phyloP scores from a whole-genome alignment of 2,888 invertebrate species.

The Amiota minor region DNA sequence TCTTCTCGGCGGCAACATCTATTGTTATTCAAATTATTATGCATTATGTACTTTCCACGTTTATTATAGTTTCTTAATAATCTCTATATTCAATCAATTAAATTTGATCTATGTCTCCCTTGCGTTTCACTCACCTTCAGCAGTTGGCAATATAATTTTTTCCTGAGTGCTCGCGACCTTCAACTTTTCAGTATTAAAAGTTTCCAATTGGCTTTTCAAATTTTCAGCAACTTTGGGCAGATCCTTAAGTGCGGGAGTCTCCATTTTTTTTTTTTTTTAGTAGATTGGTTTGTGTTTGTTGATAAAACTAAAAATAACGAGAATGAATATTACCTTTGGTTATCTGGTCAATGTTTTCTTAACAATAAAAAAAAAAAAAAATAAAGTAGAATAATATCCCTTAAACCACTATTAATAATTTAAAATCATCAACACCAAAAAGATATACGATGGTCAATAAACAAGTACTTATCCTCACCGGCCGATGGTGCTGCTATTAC shows the following conservation, averaged over 20 bases:
- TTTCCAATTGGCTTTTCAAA: constrained; percentile 92
- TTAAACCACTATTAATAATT: too few relatives aligned
- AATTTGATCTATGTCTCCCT: background rate
- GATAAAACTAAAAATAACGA: too few relatives aligned
- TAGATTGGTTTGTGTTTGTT: background rate
- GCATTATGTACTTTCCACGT: too few relatives aligned
- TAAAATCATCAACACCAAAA: too few relatives aligned
- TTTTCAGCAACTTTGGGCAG: constrained; percentile 91
- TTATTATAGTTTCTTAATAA: constrained; percentile 31
- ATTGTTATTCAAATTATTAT: background rate
- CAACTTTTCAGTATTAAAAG: constrained; percentile 90
- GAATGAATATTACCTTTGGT: too few relatives aligned
- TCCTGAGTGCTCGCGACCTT: constrained; percentile 92
- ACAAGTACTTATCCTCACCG: too few relatives aligned
- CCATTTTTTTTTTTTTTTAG: constrained; percentile 58
- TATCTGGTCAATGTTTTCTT: too few relatives aligned
- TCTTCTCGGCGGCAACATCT: constrained; percentile 93
- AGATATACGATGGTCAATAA: too few relatives aligned
- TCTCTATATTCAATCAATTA: background rate
- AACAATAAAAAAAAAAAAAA: too few relatives aligned
- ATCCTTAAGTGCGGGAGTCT: constrained; percentile 87
- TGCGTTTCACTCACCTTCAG: constrained; percentile 82
- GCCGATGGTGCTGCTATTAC: too few relatives aligned
- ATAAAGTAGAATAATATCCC: too few relatives aligned
- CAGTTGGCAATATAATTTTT: constrained; percentile 93